A percentile compares a stretch with the other conserved stretches of the same genome.
Evolutionary conservation across 2,888 invertebrate species (phyloP).

Genomic region (Theretra japonica): DNA sequence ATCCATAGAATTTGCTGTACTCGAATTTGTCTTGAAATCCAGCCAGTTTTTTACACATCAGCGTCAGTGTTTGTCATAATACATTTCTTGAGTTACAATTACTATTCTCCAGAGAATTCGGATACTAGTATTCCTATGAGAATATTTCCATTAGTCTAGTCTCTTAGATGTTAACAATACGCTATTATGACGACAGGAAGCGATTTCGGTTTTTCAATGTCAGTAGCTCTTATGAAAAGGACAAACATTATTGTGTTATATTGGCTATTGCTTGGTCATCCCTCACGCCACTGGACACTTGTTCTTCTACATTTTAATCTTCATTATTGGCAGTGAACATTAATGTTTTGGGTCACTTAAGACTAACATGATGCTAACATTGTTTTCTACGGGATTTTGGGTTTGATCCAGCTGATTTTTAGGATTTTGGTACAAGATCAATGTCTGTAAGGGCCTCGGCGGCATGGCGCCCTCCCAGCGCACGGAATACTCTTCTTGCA

Average conservation of each 20-base stretch:
- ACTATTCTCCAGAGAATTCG: not conserved
- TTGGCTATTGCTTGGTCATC: not conserved
- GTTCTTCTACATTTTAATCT: too few species aligned
- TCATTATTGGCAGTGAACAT: too few species aligned
- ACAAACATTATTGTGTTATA: not conserved
- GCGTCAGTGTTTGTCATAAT: not conserved
- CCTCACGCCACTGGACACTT: too few species aligned
- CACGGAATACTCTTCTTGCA: constrained; percentile 60
- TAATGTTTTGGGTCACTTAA: too few species aligned
- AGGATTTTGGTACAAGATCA: constrained; percentile 33
- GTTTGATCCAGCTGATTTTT: too few species aligned
- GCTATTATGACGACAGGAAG: not conserved
- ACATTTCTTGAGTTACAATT: not conserved
- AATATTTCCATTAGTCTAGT: not conserved
- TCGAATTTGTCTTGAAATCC: not conserved
- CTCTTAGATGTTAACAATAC: not conserved
- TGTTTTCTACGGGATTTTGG: too few species aligned
- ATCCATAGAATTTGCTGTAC: not conserved
- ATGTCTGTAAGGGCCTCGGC: constrained; percentile 63
- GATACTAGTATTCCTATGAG: not conserved
- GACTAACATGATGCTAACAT: too few species aligned
- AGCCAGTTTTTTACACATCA: not conserved
- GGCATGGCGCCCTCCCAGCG: constrained; percentile 65
- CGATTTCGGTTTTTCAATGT: not conserved
- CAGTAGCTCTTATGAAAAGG: not conserved